Base-by-base conservation (phyloP, 2,888 invertebrate genomes). In the Patella caerulea region DNA sequence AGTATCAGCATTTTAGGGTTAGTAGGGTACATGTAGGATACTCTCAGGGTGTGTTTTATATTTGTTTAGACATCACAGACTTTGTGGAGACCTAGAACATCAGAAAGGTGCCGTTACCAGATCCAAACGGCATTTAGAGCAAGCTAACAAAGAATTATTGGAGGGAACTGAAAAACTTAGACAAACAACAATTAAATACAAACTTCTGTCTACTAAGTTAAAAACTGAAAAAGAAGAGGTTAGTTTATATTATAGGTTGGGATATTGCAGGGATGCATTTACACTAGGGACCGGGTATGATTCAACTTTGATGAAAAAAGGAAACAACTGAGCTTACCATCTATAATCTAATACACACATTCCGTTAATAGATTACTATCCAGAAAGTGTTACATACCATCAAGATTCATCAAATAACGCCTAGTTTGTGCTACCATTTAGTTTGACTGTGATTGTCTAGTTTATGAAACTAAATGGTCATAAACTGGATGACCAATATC, bases 151-250 rank as follows among this genome's bases (percentile, higher is more conserved):
- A 71, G 84, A 88, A 11, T 72, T 85, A 15, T 85, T 82, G 2
- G 85, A 86, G 78, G 85, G 85, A 74, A 84, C 87, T 73, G 91
- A 90, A 79, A 88, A 88, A 78, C 83, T 85, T 59, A 82, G 90
- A 82, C 90, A 91, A 80, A 76, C 88, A 2, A 79, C 83, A 45
- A 76, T 74, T 73, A 89, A 88, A 81, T 85, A 87, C 76, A 88
- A 88, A 78, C 73, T 79, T 12, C 75, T 88, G 17, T 80, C 79
- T 52, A 77, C 78, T 29, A 87, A 87, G 73, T 80, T 90, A 12
- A 90, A 90, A 77, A 79, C 85, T 17, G 90, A 90, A 77, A 89
- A 88, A 78, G 90, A 90, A 73, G 89, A 91, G 88, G 90, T 90
- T 77, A 69, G 73, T 14, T 17, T 45, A 34, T 34, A 34, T 3